Evolutionary conservation across 2,113 vertebrate species (phyloP).

Genomic region (Oreotrochilus melanogaster): DNA sequence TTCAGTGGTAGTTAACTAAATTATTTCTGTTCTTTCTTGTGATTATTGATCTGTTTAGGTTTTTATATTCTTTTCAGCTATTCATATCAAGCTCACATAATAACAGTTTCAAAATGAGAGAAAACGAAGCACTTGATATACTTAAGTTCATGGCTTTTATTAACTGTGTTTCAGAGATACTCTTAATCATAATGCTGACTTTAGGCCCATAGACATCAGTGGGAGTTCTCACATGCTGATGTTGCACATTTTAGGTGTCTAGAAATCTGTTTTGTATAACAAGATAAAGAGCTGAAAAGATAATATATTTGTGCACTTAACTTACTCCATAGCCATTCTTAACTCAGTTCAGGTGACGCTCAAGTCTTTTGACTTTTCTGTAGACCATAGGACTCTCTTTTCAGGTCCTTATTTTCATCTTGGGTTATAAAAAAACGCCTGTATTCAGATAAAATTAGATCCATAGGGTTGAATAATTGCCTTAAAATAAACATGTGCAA

Average conservation of each 20-base stretch:
- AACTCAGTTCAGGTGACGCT: background rate
- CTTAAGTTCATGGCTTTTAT: background rate
- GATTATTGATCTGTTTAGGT: background rate
- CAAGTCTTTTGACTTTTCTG: background rate
- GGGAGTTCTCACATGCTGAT: background rate
- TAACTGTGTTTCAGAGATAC: background rate
- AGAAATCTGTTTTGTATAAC: background rate
- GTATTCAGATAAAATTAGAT: background rate
- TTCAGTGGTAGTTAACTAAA: background rate
- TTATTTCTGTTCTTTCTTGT: background rate
- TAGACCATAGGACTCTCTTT: background rate
- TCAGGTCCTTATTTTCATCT: background rate
- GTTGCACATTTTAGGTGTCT: rapidly evolving
- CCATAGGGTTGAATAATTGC: background rate
- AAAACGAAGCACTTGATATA: background rate
- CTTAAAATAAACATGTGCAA: background rate
- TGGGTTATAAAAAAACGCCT: background rate
- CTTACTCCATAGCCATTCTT: background rate
- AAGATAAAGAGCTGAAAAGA: background rate
- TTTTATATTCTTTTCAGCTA: background rate
- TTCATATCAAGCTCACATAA: background rate
- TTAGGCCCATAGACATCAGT: background rate
- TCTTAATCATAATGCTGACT: background rate
- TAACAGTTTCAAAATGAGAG: background rate
- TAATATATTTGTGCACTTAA: background rate